Conservation (phyloP, 2,888 invertebrate species). For the Galerucella nymphaeae region DNA sequence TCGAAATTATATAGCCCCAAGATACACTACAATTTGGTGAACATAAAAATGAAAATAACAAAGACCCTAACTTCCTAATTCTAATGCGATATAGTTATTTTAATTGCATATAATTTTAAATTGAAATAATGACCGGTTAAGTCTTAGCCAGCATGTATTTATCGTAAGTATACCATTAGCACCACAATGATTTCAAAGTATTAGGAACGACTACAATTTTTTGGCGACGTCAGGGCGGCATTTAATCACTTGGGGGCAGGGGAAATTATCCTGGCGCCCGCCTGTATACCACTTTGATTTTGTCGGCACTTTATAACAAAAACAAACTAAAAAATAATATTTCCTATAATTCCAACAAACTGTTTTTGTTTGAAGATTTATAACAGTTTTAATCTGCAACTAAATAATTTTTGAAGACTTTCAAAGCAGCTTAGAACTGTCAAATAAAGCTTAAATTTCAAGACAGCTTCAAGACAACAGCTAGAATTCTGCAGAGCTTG, state of each 20-base stretch:
- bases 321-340: constrained; percentile 15
- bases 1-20: constrained; percentile 30
- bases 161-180: constrained; percentile 64
- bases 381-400: too few species aligned
- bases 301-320: constrained; percentile 31
- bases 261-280: constrained; percentile 53
- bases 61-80: constrained; percentile 29
- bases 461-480: too few species aligned
- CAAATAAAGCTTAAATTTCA: too few species aligned
- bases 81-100: constrained; percentile 56
- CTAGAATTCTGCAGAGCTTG: too few species aligned
- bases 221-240: constrained; percentile 61
- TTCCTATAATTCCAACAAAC: neutral
- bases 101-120: constrained; percentile 62
- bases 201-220: constrained; percentile 54
- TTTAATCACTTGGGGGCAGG: constrained; percentile 54
- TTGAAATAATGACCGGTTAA: constrained; percentile 59
- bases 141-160: constrained; percentile 59
- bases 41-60: constrained; percentile 38
- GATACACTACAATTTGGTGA: constrained; percentile 19
- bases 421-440: too few species aligned
- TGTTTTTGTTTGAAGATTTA: too few species aligned
- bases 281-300: constrained; percentile 43
- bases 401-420: too few species aligned
- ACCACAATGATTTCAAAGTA: constrained; percentile 57